Percentiles rank a stretch among this genome's conserved stretches.
Evolutionary conservation across 2,888 invertebrate species (phyloP).

Genomic region (Anoncus sp.): DNA sequence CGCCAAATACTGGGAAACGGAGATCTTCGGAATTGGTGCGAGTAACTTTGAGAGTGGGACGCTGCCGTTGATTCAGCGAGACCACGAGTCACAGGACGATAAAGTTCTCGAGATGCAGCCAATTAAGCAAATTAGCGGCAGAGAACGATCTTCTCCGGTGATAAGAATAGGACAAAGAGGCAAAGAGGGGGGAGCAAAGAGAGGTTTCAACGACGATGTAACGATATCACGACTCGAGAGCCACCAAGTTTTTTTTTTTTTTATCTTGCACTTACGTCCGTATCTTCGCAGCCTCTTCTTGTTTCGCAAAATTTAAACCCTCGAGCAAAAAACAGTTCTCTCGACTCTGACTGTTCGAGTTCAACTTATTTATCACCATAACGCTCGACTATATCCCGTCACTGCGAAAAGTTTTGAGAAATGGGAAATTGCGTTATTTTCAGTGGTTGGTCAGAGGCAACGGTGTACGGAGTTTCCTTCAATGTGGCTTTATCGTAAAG

Average conservation of each 20-base stretch:
- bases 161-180: conserved; percentile 39
- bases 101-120: conserved; percentile 40
- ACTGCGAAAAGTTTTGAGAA: conserved; percentile 2
- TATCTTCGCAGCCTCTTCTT: neutral
- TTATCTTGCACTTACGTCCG: conserved; percentile 2
- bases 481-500: neutral
- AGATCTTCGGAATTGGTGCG: neutral
- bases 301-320: neutral
- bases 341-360: conserved; percentile 27
- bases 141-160: conserved; percentile 50
- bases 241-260: conserved; percentile 12
- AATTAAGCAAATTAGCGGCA: conserved; percentile 61
- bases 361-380: conserved; percentile 49
- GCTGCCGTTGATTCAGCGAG: conserved; percentile 7
- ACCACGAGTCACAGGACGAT: conserved; percentile 19
- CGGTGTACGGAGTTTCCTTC: too few relatives aligned
- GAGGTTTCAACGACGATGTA: conserved; percentile 33
- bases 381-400: too few relatives aligned
- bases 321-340: neutral
- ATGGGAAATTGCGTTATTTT: neutral
- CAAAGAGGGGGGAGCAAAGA: neutral
- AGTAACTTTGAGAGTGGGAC: conserved; percentile 22
- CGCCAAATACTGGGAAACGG: too few relatives aligned
- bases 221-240: conserved; percentile 35
- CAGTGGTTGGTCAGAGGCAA: neutral